A percentile compares a stretch with the other conserved stretches of the same genome.
These are phyloP conservation scores for Helobdella robusta DNA, from an alignment of 2,888 invertebrate genomes.

Conservation along the genomic window DNA sequence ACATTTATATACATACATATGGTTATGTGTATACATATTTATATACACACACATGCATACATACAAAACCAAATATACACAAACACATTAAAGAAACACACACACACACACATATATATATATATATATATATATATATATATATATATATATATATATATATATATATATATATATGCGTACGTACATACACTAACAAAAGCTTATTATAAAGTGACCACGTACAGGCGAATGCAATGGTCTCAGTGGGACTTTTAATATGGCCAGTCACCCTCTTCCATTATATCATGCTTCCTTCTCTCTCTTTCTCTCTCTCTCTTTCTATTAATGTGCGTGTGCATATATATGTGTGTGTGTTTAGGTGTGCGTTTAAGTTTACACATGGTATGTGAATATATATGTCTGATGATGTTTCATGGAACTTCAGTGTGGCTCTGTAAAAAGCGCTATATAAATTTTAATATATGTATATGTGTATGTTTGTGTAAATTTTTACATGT, in stretches of 20 bases:
- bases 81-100: no score
- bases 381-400: not conserved
- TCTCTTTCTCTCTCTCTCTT: no score
- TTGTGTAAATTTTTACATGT: not conserved
- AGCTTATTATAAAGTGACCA: no score
- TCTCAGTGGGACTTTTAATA: no score
- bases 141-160: constrained; percentile 11
- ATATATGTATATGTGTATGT: not conserved
- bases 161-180: constrained; percentile 8
- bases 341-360: constrained; percentile 3
- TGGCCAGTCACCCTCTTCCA: no score
- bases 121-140: constrained; percentile 11
- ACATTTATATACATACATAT: constrained; percentile 6
- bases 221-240: no score
- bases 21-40: not conserved
- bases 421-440: not conserved
- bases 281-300: no score
- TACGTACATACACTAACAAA: not conserved
- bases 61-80: not conserved
- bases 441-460: not conserved
- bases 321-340: no score
- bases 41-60: constrained; percentile 2
- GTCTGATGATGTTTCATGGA: not conserved
- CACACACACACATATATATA: constrained; percentile 7
- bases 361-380: not conserved